A percentile compares a stretch with the other conserved stretches of the same genome.
phyloP scores from a whole-genome alignment of 2,797 vertebrate genomes.

The Agapornis canus region DNA sequence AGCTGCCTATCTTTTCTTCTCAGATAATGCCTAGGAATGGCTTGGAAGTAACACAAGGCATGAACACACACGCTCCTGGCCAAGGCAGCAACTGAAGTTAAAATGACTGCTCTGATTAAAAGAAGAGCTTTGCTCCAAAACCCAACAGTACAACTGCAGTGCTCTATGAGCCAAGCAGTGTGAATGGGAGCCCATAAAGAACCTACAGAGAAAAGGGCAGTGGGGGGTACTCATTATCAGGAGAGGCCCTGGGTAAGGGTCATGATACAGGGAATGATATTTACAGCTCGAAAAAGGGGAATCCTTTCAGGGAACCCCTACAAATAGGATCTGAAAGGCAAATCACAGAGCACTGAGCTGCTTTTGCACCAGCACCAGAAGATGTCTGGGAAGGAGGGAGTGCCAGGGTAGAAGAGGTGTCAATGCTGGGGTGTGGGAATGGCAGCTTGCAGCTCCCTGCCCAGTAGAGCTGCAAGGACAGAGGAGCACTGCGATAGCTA shows the following conservation, averaged over 20 bases:
- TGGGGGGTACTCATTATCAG: neutral
- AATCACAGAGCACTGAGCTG: neutral
- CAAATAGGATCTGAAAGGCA: neutral
- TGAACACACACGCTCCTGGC: fast-evolving
- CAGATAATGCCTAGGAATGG: neutral
- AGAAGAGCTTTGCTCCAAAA: neutral
- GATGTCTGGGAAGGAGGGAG: neutral
- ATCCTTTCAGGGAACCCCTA: neutral
- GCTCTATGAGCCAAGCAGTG: neutral
- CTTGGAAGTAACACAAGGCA: neutral
- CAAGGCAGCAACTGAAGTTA: neutral
- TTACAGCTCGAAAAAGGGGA: neutral
- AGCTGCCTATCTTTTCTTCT: neutral
- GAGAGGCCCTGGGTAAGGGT: neutral
- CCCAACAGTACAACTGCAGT: neutral
- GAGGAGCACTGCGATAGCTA: neutral
- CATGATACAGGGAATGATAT: neutral
- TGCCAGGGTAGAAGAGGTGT: neutral
- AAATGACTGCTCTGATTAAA: neutral
- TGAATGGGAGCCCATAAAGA: fast-evolving
- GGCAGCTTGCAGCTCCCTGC: neutral
- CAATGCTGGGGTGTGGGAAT: neutral
- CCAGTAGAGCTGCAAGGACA: neutral
- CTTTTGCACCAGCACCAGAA: neutral
- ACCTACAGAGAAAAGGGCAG: neutral